A percentile compares a stretch with the other conserved stretches of the same genome.
Evolutionary conservation across 2,888 invertebrate genomes (phyloP).

Genomic region (Aporophyla lueneburgensis): DNA sequence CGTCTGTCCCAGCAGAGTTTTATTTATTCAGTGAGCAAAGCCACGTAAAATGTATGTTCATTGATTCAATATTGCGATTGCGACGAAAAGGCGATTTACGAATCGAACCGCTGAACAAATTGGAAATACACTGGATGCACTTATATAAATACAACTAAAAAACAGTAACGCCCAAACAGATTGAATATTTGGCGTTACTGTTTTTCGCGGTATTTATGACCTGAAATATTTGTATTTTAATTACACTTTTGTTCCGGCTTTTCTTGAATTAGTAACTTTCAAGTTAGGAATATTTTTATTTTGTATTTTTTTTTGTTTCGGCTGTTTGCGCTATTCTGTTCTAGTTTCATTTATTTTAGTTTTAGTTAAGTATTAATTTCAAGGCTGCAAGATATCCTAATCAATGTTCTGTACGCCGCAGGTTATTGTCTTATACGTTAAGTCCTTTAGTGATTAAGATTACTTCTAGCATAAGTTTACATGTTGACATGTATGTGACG

Average conservation of each 20-base stretch:
- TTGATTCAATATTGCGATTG: background rate
- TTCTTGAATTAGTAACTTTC: background rate
- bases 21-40: slow-evolving; percentile 18
- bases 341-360: too few species aligned
- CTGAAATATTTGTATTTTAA: background rate
- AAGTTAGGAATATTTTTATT: background rate
- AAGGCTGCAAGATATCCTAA: too few species aligned
- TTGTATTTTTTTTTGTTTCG: too few species aligned
- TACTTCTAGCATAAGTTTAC: too few species aligned
- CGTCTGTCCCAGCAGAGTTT: background rate
- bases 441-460: too few species aligned
- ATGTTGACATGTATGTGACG: too few species aligned
- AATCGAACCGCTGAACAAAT: background rate
- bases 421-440: too few species aligned
- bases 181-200: background rate
- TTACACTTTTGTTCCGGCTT: background rate
- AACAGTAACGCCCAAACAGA: too few species aligned
- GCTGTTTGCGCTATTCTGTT: too few species aligned
- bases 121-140: slow-evolving; percentile 1
- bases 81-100: background rate
- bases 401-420: too few species aligned
- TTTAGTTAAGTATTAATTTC: too few species aligned
- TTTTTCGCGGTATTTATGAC: background rate
- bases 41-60: background rate
- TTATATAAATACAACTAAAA: slow-evolving; percentile 5